A percentile compares a stretch with the other conserved stretches of the same genome.
These are phyloP conservation scores for Takifugu rubripes DNA, from an alignment of 2,797 vertebrate genomes.

Conservation along the genomic window DNA sequence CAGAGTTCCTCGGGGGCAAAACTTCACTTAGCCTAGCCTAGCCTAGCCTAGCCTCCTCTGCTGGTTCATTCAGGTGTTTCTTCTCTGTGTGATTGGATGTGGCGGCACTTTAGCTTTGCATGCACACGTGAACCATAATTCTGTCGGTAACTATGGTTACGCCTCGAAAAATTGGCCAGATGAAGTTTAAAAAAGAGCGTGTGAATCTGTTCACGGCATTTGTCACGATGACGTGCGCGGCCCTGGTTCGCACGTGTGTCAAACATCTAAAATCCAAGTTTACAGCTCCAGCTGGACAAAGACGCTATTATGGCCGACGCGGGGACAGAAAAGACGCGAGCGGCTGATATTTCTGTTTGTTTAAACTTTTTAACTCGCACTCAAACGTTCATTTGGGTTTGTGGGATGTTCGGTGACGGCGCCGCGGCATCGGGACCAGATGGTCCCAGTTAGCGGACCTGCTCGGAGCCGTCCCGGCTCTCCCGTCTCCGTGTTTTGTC, in stretches of 20 bases:
- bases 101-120: constrained; percentile 5
- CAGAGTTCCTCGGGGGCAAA: too few species aligned
- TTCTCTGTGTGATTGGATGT: too few species aligned
- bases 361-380: constrained; percentile 72
- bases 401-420: constrained; percentile 64
- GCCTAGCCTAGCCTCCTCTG: too few species aligned
- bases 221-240: constrained; percentile 40
- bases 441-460: constrained; percentile 53
- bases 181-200: background rate
- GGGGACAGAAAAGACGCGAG: constrained; percentile 68
- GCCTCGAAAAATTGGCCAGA: background rate
- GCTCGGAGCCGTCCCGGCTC: constrained; percentile 38
- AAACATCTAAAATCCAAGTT: constrained; percentile 63
- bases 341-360: constrained; percentile 76
- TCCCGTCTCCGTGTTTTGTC: background rate
- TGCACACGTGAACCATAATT: constrained; percentile 11
- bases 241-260: constrained; percentile 43
- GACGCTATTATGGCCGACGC: constrained; percentile 57
- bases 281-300: constrained; percentile 65
- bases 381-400: constrained; percentile 75
- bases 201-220: constrained; percentile 24
- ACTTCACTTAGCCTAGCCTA: too few species aligned
- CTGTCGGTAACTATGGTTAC: constrained; percentile 8
- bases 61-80: too few species aligned
- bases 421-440: constrained; percentile 66